Conservation (phyloP, 2,888 invertebrate species). For the Aleiodes testaceus region DNA sequence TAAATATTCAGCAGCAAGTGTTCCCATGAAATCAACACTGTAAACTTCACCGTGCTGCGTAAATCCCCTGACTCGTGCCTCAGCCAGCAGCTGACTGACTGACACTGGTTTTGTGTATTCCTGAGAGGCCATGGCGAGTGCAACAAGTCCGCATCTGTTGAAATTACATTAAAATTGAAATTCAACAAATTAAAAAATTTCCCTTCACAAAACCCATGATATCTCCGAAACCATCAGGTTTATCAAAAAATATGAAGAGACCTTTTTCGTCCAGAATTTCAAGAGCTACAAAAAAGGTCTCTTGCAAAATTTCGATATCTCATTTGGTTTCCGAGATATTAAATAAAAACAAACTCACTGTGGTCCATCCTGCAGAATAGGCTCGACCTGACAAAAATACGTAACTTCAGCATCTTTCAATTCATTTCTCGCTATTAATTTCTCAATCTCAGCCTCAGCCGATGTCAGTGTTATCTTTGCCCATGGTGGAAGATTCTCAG, state of each 20-base stretch:
- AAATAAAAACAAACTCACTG: slow-evolving; percentile 60
- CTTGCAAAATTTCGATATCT: no score
- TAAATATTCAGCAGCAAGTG: slow-evolving; percentile 77
- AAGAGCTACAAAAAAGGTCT: no score
- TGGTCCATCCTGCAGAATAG: slow-evolving; percentile 71
- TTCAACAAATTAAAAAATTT: neutral
- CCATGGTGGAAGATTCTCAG: slow-evolving; percentile 66
- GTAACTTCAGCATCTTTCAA: slow-evolving; percentile 70
- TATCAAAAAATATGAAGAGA: no score
- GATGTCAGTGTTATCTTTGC: slow-evolving; percentile 68
- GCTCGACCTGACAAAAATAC: slow-evolving; percentile 69
- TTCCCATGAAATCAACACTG: slow-evolving; percentile 82
- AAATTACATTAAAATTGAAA: slow-evolving; percentile 21
- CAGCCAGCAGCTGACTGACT: slow-evolving; percentile 75
- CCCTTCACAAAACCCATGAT: no score
- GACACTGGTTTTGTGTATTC: slow-evolving; percentile 77
- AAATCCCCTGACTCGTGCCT: slow-evolving; percentile 79
- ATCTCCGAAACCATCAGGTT: no score
- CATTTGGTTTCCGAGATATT: neutral
- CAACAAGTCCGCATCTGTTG: slow-evolving; percentile 89
- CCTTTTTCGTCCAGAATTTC: no score
- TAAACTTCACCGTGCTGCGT: slow-evolving; percentile 94
- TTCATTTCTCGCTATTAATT: slow-evolving; percentile 67
- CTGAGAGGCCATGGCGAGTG: slow-evolving; percentile 85
- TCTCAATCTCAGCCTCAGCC: slow-evolving; percentile 68